phyloP scores from a whole-genome alignment of 2,797 vertebrate species.

The Lycodopsis pacificus region DNA sequence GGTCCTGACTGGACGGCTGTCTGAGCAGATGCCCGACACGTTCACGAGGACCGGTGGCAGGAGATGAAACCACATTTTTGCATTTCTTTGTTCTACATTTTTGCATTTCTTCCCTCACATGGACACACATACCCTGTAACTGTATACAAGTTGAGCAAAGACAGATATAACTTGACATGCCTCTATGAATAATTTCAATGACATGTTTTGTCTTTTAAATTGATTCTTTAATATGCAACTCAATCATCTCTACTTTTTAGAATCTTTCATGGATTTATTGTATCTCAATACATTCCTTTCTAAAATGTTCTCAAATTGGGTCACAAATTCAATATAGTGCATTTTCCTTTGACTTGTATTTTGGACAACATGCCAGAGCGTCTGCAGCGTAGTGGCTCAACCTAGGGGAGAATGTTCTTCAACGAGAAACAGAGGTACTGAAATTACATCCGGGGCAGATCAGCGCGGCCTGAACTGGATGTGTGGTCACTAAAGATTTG shows the following conservation, averaged over 20 bases:
- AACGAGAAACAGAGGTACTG: slow-evolving; percentile 49
- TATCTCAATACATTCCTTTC: slow-evolving; percentile 3
- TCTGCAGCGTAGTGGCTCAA: slow-evolving; percentile 30
- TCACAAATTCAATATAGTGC: slow-evolving; percentile 30
- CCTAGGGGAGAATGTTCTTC: slow-evolving; percentile 36
- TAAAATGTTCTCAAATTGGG: background rate
- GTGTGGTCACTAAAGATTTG: slow-evolving; percentile 77
- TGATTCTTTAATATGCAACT: slow-evolving; percentile 29
- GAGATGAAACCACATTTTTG: slow-evolving; percentile 51
- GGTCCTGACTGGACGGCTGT: slow-evolving; percentile 50
- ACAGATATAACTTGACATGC: slow-evolving; percentile 16
- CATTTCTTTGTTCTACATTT: slow-evolving; percentile 6
- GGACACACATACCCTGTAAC: slow-evolving; percentile 15
- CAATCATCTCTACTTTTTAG: slow-evolving; percentile 15
- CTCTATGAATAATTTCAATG: slow-evolving; percentile 35
- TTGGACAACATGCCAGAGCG: slow-evolving; percentile 29
- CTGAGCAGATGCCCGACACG: slow-evolving; percentile 67
- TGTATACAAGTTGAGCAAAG: slow-evolving; percentile 9
- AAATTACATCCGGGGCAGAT: slow-evolving; percentile 68
- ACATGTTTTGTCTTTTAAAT: slow-evolving; percentile 37
- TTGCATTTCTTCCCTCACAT: slow-evolving; percentile 14
- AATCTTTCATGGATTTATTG: slow-evolving; percentile 33
- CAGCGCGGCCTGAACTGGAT: slow-evolving; percentile 58
- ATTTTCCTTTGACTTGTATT: slow-evolving; percentile 29
- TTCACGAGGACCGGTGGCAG: slow-evolving; percentile 57